Evolutionary conservation across 2,797 vertebrate genomes (phyloP).

Genomic region (Emydoidea blandingii): DNA sequence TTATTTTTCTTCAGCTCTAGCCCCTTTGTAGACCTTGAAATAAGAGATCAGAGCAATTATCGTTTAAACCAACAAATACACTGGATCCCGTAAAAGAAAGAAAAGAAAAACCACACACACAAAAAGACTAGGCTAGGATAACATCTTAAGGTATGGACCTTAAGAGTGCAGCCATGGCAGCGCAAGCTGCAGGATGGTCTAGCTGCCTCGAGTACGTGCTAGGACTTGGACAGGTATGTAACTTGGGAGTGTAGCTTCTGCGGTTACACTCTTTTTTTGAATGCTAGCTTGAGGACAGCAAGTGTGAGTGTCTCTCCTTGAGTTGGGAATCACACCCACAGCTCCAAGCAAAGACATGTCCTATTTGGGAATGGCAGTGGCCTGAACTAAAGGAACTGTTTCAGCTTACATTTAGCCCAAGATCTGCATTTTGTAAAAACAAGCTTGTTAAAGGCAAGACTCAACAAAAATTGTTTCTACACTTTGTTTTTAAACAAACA

Average conservation of each 20-base stretch:
- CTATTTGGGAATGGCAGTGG: background rate
- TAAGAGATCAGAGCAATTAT: background rate
- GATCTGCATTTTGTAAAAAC: background rate
- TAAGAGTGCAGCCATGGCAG: background rate
- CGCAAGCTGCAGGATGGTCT: background rate
- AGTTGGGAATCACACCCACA: background rate
- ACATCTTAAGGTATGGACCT: background rate
- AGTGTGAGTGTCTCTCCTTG: background rate
- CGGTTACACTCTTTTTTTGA: background rate
- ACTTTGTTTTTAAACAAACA: background rate
- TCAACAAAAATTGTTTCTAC: background rate
- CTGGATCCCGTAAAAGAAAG: background rate
- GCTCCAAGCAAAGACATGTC: background rate
- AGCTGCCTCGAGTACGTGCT: background rate
- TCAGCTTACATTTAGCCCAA: background rate
- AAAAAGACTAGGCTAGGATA: background rate
- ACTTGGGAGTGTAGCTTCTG: background rate
- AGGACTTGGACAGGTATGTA: background rate
- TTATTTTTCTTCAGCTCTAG: background rate
- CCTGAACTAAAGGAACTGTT: background rate
- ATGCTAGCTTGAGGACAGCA: background rate
- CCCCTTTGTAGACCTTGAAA: background rate
- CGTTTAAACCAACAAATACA: constrained; percentile 15
- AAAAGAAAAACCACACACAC: background rate
- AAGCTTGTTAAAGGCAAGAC: background rate